Base-by-base conservation (phyloP, 2,113 vertebrate genomes). In the Bombycilla garrulus region DNA sequence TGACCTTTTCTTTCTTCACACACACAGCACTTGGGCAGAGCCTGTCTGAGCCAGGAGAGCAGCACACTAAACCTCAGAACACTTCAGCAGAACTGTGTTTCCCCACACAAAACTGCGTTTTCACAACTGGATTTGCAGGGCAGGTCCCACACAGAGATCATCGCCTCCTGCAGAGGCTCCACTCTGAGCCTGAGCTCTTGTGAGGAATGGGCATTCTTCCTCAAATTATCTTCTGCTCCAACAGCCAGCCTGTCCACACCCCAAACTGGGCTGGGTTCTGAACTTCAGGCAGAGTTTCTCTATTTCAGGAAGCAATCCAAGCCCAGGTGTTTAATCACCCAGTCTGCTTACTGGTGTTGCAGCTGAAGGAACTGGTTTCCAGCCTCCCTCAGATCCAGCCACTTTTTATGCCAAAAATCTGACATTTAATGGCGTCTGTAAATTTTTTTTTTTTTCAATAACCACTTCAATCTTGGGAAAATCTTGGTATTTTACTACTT, bases 281-380 rank as follows among this genome's bases (percentile, higher is more conserved):
- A 71, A 89, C 48, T 79, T 54, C 72, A 65, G 29, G 69, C 86
- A 69, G 33, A 79, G 66, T 24, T 62, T 50, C 57, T 67, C 12
- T 38, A 7, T 33, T 88, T 80, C 64, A 58, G 77, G 69, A 92
- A 81, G 48, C 47, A 66, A 65, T 21, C 35, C 50, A 45, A 50
- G 70, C 72, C 45, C 21, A 33, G 51, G 20, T n/a, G 29, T 16
- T 70, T 57, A 19, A 92, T 74, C 69, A 78, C 33, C 0, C 4
- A 45, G 60, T 36, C 45, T 88, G 38, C 23, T 17, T 19, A 58
- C 56, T 29, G 10, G 54, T 20, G 42, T 3, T 80, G 15, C 50
- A 73, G 83, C 50, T 81, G 61, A 71, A 69, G 50, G n/a, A 96
- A 91, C 23, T 64, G 65, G 69, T 92, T 92, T 81, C 69, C 28